A percentile compares a stretch with the other conserved stretches of the same genome.
Conservation (phyloP, 2,797 vertebrate genomes). For the Sebastes iracundus region DNA sequence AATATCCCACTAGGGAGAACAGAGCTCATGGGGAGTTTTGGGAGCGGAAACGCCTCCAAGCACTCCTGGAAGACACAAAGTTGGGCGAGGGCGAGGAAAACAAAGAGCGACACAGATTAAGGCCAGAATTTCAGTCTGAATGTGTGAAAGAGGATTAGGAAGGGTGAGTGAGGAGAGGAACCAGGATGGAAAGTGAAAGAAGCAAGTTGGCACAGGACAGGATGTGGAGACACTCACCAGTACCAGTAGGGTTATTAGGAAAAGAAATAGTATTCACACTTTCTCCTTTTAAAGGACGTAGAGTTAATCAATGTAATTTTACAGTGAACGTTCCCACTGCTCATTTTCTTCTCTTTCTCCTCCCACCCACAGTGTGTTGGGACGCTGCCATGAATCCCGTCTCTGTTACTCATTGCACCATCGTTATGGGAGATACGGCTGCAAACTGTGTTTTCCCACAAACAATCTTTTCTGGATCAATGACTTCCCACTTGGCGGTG, state of each 20-base stretch:
- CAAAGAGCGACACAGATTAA: constrained; percentile 24
- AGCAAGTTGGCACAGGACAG: not conserved
- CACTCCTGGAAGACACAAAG: constrained; percentile 51
- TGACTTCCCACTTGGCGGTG: constrained; percentile 17
- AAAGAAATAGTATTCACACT: not conserved
- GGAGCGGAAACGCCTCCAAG: constrained; percentile 75
- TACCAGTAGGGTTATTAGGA: not conserved
- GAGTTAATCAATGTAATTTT: not conserved
- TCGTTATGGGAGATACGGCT: constrained; percentile 23
- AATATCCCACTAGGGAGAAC: constrained; percentile 73
- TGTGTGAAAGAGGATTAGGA: constrained; percentile 52
- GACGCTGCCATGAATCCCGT: constrained; percentile 36
- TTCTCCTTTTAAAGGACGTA: not conserved
- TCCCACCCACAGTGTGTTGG: constrained; percentile 34
- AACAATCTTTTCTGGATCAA: constrained; percentile 18
- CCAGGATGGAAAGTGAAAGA: constrained; percentile 11
- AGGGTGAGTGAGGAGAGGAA: constrained; percentile 12
- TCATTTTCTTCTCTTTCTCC: constrained; percentile 4
- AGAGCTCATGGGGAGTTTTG: constrained; percentile 72
- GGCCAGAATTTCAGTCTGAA: constrained; percentile 12
- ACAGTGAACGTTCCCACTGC: not conserved
- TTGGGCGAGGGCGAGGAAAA: constrained; percentile 24
- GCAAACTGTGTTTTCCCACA: constrained; percentile 42
- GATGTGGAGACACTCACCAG: not conserved
- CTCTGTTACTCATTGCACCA: constrained; percentile 24